Percentiles rank a stretch among this genome's conserved stretches.
phyloP scores from a whole-genome alignment of 2,888 invertebrate species.

The Ochropleura plecta region DNA sequence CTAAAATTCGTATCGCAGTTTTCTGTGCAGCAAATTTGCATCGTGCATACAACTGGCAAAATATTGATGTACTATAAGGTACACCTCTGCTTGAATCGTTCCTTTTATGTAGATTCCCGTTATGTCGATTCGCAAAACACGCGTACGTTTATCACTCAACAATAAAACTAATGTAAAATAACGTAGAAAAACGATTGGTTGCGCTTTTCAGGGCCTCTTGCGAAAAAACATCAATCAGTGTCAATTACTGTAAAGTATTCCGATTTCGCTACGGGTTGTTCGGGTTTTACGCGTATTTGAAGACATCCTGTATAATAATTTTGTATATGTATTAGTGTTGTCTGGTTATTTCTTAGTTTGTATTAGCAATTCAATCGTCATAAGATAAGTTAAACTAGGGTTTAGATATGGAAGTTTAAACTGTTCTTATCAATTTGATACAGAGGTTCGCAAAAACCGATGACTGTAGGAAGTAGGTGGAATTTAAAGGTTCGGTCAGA shows the following conservation, averaged over 20 bases:
- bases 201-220: conserved; percentile 12
- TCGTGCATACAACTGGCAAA: not conserved
- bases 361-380: conserved; percentile 14
- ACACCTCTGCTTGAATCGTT: no score
- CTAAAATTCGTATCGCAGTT: no score
- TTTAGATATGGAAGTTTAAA: conserved; percentile 16
- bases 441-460: not conserved
- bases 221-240: conserved; percentile 21
- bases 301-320: conserved; percentile 22
- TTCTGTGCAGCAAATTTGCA: no score
- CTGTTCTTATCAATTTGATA: not conserved
- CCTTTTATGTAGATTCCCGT: no score
- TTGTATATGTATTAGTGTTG: not conserved
- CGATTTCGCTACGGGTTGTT: not conserved
- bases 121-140: no score
- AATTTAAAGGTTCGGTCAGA: not conserved
- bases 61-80: not conserved
- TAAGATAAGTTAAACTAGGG: conserved; percentile 13
- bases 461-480: not conserved
- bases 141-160: no score
- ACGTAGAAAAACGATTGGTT: conserved; percentile 7
- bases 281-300: conserved; percentile 1
- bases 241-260: conserved; percentile 1
- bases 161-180: not conserved
- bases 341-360: conserved; percentile 9